Percentiles rank a stretch among this genome's conserved stretches.
Conservation (phyloP, 2,797 vertebrate species). For the Phylloscopus collybita region DNA sequence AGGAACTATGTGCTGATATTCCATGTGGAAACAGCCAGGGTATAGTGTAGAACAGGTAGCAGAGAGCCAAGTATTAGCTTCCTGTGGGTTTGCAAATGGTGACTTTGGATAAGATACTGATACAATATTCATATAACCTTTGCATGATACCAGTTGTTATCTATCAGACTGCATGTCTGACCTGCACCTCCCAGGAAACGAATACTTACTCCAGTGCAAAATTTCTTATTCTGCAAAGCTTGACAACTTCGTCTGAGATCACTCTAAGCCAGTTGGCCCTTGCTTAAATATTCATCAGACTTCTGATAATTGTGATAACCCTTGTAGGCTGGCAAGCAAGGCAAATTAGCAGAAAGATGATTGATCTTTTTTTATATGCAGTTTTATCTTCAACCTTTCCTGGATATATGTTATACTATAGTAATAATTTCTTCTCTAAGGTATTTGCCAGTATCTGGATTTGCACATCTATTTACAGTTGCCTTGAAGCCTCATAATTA, state of each 20-base stretch:
- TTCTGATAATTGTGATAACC: slow-evolving; percentile 83
- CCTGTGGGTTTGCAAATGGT: background rate
- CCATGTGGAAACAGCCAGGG: background rate
- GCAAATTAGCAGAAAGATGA: slow-evolving; percentile 80
- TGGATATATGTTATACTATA: slow-evolving; percentile 68
- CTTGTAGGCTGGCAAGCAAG: slow-evolving; percentile 67
- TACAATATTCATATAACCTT: background rate
- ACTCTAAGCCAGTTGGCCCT: slow-evolving; percentile 57
- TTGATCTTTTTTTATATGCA: slow-evolving; percentile 80
- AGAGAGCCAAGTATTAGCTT: background rate
- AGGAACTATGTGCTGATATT: background rate
- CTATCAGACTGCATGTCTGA: background rate
- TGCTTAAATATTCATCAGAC: slow-evolving; percentile 73
- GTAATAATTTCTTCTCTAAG: slow-evolving; percentile 82
- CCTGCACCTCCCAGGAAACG: background rate
- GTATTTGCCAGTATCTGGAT: slow-evolving; percentile 78
- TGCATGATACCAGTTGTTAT: background rate
- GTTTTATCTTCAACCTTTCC: slow-evolving; percentile 83
- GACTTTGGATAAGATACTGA: background rate
- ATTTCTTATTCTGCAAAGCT: slow-evolving; percentile 21
- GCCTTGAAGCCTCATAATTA: slow-evolving; percentile 85
- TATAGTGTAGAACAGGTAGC: background rate
- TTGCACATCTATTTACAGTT: slow-evolving; percentile 84
- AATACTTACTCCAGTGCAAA: background rate
- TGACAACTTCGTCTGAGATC: slow-evolving; percentile 10